phyloP scores from a whole-genome alignment of 1,140 invertebrate species.

The Caenorhabditis remanei region DNA sequence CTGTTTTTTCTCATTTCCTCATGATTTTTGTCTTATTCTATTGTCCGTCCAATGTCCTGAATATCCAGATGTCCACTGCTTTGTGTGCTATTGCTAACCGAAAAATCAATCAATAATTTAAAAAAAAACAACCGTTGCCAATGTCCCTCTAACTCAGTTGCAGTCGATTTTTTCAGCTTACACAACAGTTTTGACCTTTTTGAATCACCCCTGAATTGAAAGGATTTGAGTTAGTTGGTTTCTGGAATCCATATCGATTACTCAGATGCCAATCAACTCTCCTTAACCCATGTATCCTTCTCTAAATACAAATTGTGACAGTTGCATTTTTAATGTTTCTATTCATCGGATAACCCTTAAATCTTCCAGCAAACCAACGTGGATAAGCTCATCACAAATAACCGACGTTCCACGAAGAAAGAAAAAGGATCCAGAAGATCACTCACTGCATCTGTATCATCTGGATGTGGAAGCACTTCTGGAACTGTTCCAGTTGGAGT shows the following conservation, averaged over 20 bases:
- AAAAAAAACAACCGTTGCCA: not conserved
- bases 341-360: not conserved
- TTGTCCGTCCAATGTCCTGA: not conserved
- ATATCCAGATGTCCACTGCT: not conserved
- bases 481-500: not conserved
- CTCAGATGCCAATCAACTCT: too few relatives aligned
- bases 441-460: slow-evolving; percentile 20
- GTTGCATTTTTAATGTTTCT: not conserved
- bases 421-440: slow-evolving; percentile 58
- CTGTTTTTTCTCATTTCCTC: not conserved
- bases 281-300: too few relatives aligned
- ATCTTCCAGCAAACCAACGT: slow-evolving; percentile 86
- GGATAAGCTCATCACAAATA: slow-evolving; percentile 86
- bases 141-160: slow-evolving; percentile 27
- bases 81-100: slow-evolving; percentile 15
- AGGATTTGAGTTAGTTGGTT: not conserved
- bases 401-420: slow-evolving; percentile 71
- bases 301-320: not conserved
- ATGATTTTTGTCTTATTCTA: not conserved
- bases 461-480: slow-evolving; percentile 30
- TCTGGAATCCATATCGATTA: too few relatives aligned
- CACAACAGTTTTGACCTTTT: not conserved
- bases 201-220: too few relatives aligned
- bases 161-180: slow-evolving; percentile 1
- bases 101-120: not conserved